Evolutionary conservation across 2,113 vertebrate species (phyloP), one percentile per base, ranked within the genome.

Genomic region (Serilophus lunatus): DNA sequence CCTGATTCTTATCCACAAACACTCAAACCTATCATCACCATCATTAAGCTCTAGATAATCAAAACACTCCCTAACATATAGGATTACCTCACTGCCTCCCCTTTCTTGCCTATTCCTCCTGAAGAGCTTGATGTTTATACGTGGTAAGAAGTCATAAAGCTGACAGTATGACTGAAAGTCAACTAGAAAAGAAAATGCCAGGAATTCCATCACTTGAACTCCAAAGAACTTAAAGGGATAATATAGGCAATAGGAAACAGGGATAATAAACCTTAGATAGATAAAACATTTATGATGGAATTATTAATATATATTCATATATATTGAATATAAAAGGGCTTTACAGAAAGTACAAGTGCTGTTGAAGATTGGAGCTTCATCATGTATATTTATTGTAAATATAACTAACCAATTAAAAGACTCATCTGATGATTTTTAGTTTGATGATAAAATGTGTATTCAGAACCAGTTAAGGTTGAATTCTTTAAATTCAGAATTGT

Each of bases 71-170:
- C 51, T 35, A 53, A 40, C 13, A 47, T 31, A 40, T 44, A 53
- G 11, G 10, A 28, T 29, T 60, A 17, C 7, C 8, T 51, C 38
- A 40, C 9, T 0, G 0, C 20, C 8, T 61, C 63, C 76, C 20
- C 54, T 61, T 53, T n/a, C 24, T 42, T 63, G 47, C 29, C 31
- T 76, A 42, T 42, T 42, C 47, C 54, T 76, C 63, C 40, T 47
- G 63, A 61, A 82, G 35, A 42, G n/a, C 47, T 35, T 54, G 20
- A 69, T 42, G 9, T 42, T 90, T 90, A 60, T 26, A 74, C 31
- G 38, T 2, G 2, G 15, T 51, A 70, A 38, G 54, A 84, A 78
- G 19, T 31, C 42, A 89, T 42, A 82, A 77, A 89, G 19, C 13
- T 61, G 50, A 33, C 33, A 69, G 36, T 11, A 78, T 44, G 23